A percentile compares a stretch with the other conserved stretches of the same genome.
Conservation (phyloP, 2,888 invertebrate genomes). For the Adela reaumurella region DNA sequence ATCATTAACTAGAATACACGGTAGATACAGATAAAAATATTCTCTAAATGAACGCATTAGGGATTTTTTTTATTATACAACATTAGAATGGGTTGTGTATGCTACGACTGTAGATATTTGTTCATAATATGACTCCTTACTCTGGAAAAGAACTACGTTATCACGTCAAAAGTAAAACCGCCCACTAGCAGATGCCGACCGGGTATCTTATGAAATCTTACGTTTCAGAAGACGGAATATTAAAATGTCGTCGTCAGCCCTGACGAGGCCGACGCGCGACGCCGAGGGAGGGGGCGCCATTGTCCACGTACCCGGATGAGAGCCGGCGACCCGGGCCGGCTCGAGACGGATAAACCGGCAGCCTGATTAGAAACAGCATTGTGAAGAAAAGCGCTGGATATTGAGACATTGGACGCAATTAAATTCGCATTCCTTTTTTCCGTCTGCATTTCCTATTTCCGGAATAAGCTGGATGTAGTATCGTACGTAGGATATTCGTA, state of each 20-base stretch:
- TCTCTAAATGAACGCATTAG: too few species aligned
- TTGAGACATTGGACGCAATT: slow-evolving; percentile 36
- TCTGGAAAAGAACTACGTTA: too few species aligned
- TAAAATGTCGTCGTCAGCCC: not conserved
- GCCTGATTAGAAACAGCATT: slow-evolving; percentile 7
- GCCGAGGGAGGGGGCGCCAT: slow-evolving; percentile 1
- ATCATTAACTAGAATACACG: too few species aligned
- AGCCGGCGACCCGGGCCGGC: not conserved
- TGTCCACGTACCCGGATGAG: not conserved
- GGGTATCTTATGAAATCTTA: not conserved
- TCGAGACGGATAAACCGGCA: not conserved
- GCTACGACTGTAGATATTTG: too few species aligned
- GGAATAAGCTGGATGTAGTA: too few species aligned
- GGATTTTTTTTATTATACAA: too few species aligned
- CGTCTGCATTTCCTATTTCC: not conserved
- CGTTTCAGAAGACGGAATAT: not conserved
- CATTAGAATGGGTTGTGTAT: too few species aligned
- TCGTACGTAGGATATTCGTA: too few species aligned
- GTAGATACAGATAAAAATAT: too few species aligned
- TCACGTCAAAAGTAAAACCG: too few species aligned
- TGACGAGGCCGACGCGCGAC: not conserved
- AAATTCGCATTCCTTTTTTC: slow-evolving; percentile 14
- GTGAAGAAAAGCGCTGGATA: slow-evolving; percentile 1
- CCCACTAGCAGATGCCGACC: not conserved
- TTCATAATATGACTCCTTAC: too few species aligned